Base-by-base conservation (phyloP, 2,797 vertebrate genomes). In the Glyptemys insculpta region DNA sequence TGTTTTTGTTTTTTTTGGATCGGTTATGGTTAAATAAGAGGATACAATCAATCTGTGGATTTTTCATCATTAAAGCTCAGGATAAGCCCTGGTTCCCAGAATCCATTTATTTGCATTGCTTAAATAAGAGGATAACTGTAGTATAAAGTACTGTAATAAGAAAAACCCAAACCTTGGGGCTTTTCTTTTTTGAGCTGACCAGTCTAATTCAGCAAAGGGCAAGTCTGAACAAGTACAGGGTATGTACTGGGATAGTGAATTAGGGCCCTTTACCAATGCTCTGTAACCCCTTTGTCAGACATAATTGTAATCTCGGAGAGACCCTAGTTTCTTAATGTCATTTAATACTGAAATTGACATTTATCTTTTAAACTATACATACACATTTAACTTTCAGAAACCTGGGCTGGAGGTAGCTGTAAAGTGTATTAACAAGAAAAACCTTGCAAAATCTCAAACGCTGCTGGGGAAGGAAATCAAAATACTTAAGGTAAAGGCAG, bases 381-480 rank as follows among this genome's bases (percentile, higher is more conserved):
- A 62, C 6, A 1, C 68, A 12, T 85, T 95, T 86, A 68, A 72
- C 10, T 98, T 98, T 96, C 97, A 99, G 99, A 99, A 99, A 98
- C 99, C 98, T 79, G 98, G 99, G 91, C 98, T 98, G 98, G 99
- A 99, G 97, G 99, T 99, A 92, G 99, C 99, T 6, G 99, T 99
- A 88, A 99, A 99, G 96, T 99, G 99, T 93, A 99, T 99, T 92
- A 99, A 99, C 97, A 99, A 99, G 99, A 99, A 99, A 96, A 99
- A 99, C 94, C 93, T 99, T 93, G 99, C 99, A 94, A 99, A 99
- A 96, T 99, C 99, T 10, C 99, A 99, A 95, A 98, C 99, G n/a
- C 98, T 99, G 57, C 98, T 99, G 86, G 99, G 99, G 68, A 99
- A 99, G 98, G 99, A 99, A 96, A 99, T 99, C 78, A 99, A 99